Evolutionary conservation across 2,797 vertebrate genomes (phyloP).

Genomic region (Enteromius fasciolatus): DNA sequence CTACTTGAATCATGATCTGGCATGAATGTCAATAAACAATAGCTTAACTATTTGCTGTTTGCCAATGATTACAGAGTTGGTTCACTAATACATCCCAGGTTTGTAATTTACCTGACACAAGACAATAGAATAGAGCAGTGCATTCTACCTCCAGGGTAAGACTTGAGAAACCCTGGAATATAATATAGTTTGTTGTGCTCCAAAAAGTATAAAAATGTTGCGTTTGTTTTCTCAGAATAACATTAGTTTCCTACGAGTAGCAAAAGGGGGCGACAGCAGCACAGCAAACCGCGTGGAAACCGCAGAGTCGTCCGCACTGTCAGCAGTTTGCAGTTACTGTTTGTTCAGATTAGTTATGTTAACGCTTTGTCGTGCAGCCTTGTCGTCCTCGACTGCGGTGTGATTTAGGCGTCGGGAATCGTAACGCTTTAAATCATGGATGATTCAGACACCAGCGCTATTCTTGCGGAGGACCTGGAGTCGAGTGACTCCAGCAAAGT

Average conservation of each 20-base stretch:
- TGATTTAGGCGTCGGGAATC: neutral
- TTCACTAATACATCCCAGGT: neutral
- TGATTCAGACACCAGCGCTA: constrained; percentile 72
- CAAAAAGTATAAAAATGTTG: neutral
- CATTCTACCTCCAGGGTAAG: no score
- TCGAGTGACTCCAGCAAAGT: constrained; percentile 36
- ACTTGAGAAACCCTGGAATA: no score
- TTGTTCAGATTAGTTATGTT: no score
- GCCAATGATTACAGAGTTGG: neutral
- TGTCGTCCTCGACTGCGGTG: neutral
- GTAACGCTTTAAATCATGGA: constrained; percentile 39
- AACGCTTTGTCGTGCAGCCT: neutral
- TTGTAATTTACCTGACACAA: neutral
- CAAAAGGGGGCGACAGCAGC: constrained; percentile 8
- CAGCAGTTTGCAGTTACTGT: neutral
- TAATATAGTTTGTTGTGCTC: neutral
- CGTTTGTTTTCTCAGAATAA: no score
- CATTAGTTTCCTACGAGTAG: neutral
- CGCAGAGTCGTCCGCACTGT: neutral
- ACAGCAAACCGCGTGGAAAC: neutral
- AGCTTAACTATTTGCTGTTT: neutral
- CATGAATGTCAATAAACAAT: neutral
- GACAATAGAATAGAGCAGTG: no score
- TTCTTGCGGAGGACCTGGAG: constrained; percentile 66
- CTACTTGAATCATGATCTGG: constrained; percentile 11